Evolutionary conservation across 2,113 vertebrate genomes (phyloP), one percentile per base, ranked within the genome.

Genomic region (Neoarius graeffei): DNA sequence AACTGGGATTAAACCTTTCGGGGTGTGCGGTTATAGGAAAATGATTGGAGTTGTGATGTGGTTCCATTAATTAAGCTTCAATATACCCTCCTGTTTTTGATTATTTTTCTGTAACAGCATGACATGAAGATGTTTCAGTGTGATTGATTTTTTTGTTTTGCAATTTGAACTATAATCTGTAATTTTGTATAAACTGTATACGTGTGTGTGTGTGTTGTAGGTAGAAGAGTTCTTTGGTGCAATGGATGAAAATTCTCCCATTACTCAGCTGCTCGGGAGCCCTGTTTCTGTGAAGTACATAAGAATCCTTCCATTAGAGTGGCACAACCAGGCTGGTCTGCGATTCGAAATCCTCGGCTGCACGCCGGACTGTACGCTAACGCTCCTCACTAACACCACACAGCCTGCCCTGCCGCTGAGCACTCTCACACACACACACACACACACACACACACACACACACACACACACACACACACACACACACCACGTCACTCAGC

Each of bases 341-440:
- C 94, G 95, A 8, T 93, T 96, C 15, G 95, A 96, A 0, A 73
- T 96, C 25, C 89, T 96, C 42, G 95, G 95, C n/a, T 96, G 95
- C 91, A 88, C 87, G 0, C 94, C 95, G 0, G 91, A 95, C 92
- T 96, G 95, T 96, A 91, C 88, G 94, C 4, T 30, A 7, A 50
- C 77, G 20, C 27, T 6, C 52, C 23, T 81, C 14, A 20, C 17
- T 17, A 42, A 77, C 23, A n/a, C 42, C 27, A 23, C 84, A 20
- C 59, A 4, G 27, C 79, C 30, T 17, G n/a, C 19, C 79, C 30
- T 17, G n/a, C 19, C 66, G 11, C 20, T 9, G 48, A 17, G 57
- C 57, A 59, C 15, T 59, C 15, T 59, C 42, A n/a, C 35, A 42
- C 35, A 3, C 35, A 20, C 6, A 9, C 69, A 8, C 69, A 19